These are phyloP conservation scores for Dromiciops gliroides DNA, from an alignment of 2,113 vertebrate species.

Conservation along the genomic window DNA sequence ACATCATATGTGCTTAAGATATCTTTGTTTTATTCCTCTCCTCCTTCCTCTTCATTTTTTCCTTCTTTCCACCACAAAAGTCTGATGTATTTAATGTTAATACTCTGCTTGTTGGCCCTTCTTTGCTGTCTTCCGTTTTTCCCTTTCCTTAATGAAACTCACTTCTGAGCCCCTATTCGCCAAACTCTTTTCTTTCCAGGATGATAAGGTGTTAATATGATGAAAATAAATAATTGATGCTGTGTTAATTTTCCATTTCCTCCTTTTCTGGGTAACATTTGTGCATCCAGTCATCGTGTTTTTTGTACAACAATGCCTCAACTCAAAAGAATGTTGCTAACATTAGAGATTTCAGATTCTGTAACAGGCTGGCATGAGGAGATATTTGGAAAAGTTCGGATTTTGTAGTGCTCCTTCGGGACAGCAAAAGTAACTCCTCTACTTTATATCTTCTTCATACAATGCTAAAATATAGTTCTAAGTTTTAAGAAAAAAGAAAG, in stretches of 20 bases:
- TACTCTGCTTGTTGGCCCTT: background rate
- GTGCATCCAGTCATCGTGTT: background rate
- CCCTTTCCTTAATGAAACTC: background rate
- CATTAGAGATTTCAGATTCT: constrained; percentile 4
- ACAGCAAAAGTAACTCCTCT: background rate
- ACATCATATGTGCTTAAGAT: background rate
- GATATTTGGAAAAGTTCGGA: background rate
- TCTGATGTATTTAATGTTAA: background rate
- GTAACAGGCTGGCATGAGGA: background rate
- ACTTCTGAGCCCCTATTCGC: background rate
- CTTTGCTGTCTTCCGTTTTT: background rate
- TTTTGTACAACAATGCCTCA: constrained; percentile 15
- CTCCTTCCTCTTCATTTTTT: background rate
- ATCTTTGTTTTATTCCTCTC: background rate
- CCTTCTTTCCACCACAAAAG: background rate
- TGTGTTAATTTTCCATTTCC: background rate
- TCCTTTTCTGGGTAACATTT: background rate
- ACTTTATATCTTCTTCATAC: background rate
- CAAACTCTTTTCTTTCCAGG: background rate
- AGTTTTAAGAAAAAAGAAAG: background rate
- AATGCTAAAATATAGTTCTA: background rate
- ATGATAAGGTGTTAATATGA: background rate
- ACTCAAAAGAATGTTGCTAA: background rate
- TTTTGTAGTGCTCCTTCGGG: background rate
- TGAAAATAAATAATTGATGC: background rate